These are phyloP conservation scores for Pterocles orientalis DNA, from an alignment of 2,113 vertebrate species.

Conservation along the genomic window DNA sequence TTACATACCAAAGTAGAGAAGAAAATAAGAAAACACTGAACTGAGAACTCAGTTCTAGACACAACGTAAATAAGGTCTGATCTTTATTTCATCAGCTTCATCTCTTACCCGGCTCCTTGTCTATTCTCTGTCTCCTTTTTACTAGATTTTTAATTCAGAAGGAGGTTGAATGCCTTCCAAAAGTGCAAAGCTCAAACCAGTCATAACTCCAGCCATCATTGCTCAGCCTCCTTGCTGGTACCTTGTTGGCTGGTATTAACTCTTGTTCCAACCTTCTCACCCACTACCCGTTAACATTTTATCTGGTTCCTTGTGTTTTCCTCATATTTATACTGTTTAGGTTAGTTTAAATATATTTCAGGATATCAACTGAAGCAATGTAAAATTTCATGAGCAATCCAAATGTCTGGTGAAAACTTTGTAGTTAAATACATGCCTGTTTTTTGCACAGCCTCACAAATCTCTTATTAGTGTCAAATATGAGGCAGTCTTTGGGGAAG, in stretches of 20 bases:
- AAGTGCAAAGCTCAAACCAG: background rate
- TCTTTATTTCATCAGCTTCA: background rate
- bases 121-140: background rate
- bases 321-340: background rate
- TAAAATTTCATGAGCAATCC: background rate
- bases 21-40: conserved; percentile 3
- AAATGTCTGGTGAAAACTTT: background rate
- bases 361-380: background rate
- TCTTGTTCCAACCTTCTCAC: background rate
- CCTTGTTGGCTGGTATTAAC: background rate
- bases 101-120: background rate
- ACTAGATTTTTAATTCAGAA: background rate
- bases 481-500: background rate
- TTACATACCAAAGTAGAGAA: background rate
- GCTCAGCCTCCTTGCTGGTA: background rate
- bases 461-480: background rate
- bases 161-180: background rate
- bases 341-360: background rate
- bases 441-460: background rate
- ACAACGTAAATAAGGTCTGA: background rate
- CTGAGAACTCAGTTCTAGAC: background rate
- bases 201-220: background rate
- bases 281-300: background rate
- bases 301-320: background rate
- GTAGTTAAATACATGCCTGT: background rate